Percentiles rank a stretch among this genome's conserved stretches.
phyloP scores from a whole-genome alignment of 2,888 invertebrate genomes.

The Heliconius cydno region DNA sequence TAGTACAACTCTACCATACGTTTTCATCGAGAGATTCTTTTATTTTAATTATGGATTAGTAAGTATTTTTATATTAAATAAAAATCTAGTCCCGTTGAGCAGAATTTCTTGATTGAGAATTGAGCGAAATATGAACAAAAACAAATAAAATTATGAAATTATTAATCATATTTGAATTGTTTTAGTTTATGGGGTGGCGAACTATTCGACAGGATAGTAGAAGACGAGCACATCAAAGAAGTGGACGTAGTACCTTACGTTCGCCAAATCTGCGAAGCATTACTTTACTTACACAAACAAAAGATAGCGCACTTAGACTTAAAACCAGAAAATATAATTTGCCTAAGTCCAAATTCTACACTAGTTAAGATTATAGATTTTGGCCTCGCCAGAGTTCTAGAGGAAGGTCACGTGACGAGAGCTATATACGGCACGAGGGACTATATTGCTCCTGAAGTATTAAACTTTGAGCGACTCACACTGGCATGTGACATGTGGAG shows the following conservation, averaged over 20 bases:
- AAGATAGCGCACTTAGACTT: conserved; percentile 94
- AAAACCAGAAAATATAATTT: conserved; percentile 98
- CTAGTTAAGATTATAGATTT: conserved; percentile 97
- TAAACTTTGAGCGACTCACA: conserved; percentile 94
- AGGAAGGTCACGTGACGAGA: conserved; percentile 40
- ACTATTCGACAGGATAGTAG: conserved; percentile 95
- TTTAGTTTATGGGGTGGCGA: conserved; percentile 95
- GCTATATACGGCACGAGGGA: conserved; percentile 95
- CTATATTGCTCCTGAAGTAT: conserved; percentile 96
- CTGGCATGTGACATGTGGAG: conserved; percentile 97
- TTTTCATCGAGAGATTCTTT: conserved; percentile 75
- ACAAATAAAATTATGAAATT: background rate
- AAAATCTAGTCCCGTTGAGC: background rate
- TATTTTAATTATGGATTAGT: conserved; percentile 96
- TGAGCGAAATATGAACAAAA: too few species aligned
- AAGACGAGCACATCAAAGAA: conserved; percentile 93
- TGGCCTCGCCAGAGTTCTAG: conserved; percentile 86
- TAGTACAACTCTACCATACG: conserved; percentile 84
- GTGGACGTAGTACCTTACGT: conserved; percentile 90
- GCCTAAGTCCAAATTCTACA: conserved; percentile 91
- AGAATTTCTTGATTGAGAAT: background rate
- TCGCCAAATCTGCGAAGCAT: conserved; percentile 95
- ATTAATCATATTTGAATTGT: conserved; percentile 44
- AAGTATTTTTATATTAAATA: conserved; percentile 73
- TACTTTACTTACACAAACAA: conserved; percentile 93